Base-by-base conservation (phyloP, 1,140 invertebrate genomes). In the Gonioctena quinquepunctata region DNA sequence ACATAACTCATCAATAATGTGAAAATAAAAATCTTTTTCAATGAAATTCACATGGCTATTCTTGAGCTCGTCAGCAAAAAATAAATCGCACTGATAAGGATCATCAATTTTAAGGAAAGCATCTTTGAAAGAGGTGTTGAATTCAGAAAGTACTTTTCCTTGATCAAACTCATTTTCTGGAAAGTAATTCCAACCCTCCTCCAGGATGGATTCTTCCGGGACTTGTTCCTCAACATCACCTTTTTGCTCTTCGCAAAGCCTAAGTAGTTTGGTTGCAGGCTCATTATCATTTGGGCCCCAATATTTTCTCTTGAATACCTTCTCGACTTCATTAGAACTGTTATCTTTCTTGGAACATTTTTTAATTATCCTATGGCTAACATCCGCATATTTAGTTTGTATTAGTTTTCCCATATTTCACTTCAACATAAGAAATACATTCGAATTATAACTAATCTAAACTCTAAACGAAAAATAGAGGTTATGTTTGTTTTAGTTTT, bases 1-100 rank as follows among this genome's bases (percentile, higher is more conserved):
- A 2, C 90, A 89, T 73, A 95, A 88, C 85, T 95, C 93, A 78
- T 95, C 92, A 52, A 89, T 79, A 3, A 87, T 61, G 16, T 70
- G 68, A 69, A 71, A 76, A 13, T 56, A 54, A 56, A 72, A 63
- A 59, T 76, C 68, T n/a, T 61, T 52, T 8, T 62, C 68, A 49
- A 54, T 72, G 18, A 52, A 74, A 16, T 69, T 54, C n/a, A 68
- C 63, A 65, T 75, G 75, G 42, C 68, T 74, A 49, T 56, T 33
- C 52, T 62, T 69, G 49, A 73, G 50, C 49, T 66, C 66, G 61
- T 73, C 71, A 27, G 16, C 57, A 1, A 48, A 65, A 69, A 73
- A 73, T 49, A 73, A 48, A 67, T 73, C 71, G 26, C 26, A 5
- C 7, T 25, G 23, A 8, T 28, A 22, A 22, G 27, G 4, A 11